Conservation (phyloP, 2,888 invertebrate species). For the Philereme transversata region DNA sequence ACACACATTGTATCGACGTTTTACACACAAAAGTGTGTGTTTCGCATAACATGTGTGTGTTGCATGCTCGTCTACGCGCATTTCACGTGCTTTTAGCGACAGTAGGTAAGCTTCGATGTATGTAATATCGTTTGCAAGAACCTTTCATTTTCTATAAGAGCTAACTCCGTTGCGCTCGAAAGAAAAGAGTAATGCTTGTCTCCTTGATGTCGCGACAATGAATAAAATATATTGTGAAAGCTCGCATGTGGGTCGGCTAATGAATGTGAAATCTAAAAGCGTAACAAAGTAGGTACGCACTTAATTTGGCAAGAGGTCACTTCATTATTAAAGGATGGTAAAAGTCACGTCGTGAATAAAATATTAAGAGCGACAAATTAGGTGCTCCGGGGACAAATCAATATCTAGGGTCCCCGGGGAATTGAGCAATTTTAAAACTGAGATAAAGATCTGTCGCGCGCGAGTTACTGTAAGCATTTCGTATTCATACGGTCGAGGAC, state of each 20-base stretch:
- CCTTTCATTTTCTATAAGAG: slow-evolving; percentile 72
- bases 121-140: slow-evolving; percentile 69
- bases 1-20: slow-evolving; percentile 38
- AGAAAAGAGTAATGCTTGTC: slow-evolving; percentile 59
- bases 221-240: slow-evolving; percentile 61
- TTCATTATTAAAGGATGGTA: slow-evolving; percentile 51
- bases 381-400: slow-evolving; percentile 76
- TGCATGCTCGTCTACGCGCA: slow-evolving; percentile 53
- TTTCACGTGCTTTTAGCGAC: slow-evolving; percentile 74
- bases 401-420: slow-evolving; percentile 71
- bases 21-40: slow-evolving; percentile 30
- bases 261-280: slow-evolving; percentile 35
- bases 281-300: slow-evolving; percentile 36
- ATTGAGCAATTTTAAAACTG: slow-evolving; percentile 82
- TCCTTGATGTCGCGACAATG: slow-evolving; percentile 51
- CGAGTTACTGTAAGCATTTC: slow-evolving; percentile 75
- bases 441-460: slow-evolving; percentile 79
- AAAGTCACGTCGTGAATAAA: slow-evolving; percentile 68
- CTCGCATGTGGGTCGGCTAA: slow-evolving; percentile 38
- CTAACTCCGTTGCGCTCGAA: slow-evolving; percentile 58
- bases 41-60: slow-evolving; percentile 9
- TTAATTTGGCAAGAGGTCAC: slow-evolving; percentile 39
- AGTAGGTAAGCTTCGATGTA: slow-evolving; percentile 61
- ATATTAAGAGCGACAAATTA: slow-evolving; percentile 74
- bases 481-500: slow-evolving; percentile 79